phyloP scores from a whole-genome alignment of 2,888 invertebrate species.

The Leptopilina drosophilae region DNA sequence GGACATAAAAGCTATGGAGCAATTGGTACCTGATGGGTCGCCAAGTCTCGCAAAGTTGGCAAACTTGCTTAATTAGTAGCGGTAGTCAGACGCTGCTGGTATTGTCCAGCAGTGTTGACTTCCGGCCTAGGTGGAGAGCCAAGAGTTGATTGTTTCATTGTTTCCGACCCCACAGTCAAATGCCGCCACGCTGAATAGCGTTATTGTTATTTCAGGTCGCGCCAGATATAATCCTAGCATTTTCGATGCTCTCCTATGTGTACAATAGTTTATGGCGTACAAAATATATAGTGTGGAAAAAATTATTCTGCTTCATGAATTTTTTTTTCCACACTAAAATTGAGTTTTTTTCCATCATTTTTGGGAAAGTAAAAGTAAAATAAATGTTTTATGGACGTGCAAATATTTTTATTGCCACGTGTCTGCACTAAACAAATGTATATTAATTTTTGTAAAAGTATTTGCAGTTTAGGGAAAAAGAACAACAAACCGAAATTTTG shows the following conservation, averaged over 20 bases:
- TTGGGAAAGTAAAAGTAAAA: too few species aligned
- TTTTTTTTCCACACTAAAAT: too few species aligned
- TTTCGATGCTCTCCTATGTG: conserved; percentile 45
- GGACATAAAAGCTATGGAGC: conserved; percentile 17
- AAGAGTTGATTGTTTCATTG: conserved; percentile 75
- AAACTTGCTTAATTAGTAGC: conserved; percentile 72
- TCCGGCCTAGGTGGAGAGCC: conserved; percentile 66
- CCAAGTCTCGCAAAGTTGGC: conserved; percentile 65
- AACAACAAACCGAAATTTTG: too few species aligned
- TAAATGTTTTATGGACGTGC: too few species aligned
- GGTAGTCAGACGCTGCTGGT: conserved; percentile 67
- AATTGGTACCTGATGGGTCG: conserved; percentile 33
- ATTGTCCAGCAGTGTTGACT: conserved; percentile 74
- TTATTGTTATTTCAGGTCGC: conserved; percentile 72
- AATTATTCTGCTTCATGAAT: not conserved
- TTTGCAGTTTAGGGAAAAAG: too few species aligned
- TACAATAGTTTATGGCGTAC: conserved; percentile 25
- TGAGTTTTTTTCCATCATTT: too few species aligned
- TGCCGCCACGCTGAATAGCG: conserved; percentile 70
- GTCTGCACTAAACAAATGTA: too few species aligned
- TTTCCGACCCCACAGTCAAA: conserved; percentile 74
- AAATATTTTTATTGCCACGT: too few species aligned
- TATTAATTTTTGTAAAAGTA: too few species aligned
- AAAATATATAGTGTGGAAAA: conserved; percentile 2
- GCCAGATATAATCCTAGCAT: conserved; percentile 63